Percentiles rank a stretch among this genome's conserved stretches.
Conservation (phyloP, 2,797 vertebrate species). For the Percopsis omiscomaycus region DNA sequence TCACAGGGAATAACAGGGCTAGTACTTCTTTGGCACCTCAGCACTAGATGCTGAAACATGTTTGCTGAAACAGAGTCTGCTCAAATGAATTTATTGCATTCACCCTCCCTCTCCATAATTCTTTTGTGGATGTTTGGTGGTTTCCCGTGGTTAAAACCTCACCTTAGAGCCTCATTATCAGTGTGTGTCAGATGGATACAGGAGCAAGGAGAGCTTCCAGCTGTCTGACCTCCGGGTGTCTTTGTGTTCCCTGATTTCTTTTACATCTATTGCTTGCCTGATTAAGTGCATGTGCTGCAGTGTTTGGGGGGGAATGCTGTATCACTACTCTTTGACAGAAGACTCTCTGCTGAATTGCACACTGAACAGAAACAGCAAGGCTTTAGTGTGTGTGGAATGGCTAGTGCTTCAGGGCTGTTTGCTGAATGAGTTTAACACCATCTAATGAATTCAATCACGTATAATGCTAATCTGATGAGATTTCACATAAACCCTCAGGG, state of each 20-base stretch:
- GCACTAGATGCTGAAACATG: too few species aligned
- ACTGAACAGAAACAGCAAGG: slow-evolving; percentile 24
- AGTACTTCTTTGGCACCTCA: too few species aligned
- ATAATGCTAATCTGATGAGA: slow-evolving; percentile 24
- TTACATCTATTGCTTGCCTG: slow-evolving; percentile 69
- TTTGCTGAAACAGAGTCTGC: too few species aligned
- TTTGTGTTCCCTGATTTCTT: slow-evolving; percentile 44
- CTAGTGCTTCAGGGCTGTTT: slow-evolving; percentile 36
- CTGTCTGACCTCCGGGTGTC: slow-evolving; percentile 40
- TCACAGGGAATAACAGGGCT: too few species aligned
- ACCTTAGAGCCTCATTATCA: slow-evolving; percentile 46
- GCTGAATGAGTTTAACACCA: slow-evolving; percentile 33
- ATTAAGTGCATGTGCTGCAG: slow-evolving; percentile 65
- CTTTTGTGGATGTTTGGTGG: neutral
- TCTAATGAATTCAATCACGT: slow-evolving; percentile 29
- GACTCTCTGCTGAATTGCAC: slow-evolving; percentile 56
- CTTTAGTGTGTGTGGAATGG: slow-evolving; percentile 31
- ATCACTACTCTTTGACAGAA: slow-evolving; percentile 65
- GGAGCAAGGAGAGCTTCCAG: slow-evolving; percentile 32
- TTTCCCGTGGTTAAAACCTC: slow-evolving; percentile 31
- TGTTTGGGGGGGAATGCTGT: slow-evolving; percentile 52
- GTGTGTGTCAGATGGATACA: slow-evolving; percentile 49
- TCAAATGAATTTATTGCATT: too few species aligned
- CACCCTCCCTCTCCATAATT: too few species aligned
- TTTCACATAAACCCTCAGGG: slow-evolving; percentile 25